phyloP scores from a whole-genome alignment of 2,888 invertebrate genomes.

The Drosophila meridionalis region DNA sequence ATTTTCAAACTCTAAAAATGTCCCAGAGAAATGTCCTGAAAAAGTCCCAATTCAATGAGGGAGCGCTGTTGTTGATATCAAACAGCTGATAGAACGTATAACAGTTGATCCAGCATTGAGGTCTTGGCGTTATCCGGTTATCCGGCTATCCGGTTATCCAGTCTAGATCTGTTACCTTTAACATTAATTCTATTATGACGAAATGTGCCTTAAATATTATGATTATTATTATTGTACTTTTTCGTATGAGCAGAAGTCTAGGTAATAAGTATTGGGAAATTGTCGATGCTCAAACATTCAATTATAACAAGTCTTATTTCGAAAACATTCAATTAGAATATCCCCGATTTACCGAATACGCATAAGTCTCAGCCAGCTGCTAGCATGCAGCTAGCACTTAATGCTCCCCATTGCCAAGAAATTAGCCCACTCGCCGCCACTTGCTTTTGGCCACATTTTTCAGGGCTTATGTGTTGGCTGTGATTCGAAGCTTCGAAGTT shows the following conservation, averaged over 20 bases:
- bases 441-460: background rate
- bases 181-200: background rate
- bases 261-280: background rate
- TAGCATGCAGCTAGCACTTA: background rate
- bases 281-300: background rate
- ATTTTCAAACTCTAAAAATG: slow-evolving; percentile 7
- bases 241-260: background rate
- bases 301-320: background rate
- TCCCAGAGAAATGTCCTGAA: background rate
- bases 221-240: too few species aligned
- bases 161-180: background rate
- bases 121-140: background rate
- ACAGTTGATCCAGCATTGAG: background rate
- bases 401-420: background rate
- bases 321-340: background rate
- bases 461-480: background rate
- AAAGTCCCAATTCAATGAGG: background rate
- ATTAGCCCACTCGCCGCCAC: background rate
- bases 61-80: background rate
- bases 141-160: background rate
- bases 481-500: slow-evolving; percentile 6
- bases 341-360: background rate
- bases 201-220: background rate
- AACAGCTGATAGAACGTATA: background rate
- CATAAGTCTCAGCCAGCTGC: background rate